Evolutionary conservation across 1,140 invertebrate genomes (phyloP).

Genomic region (Uloborus diversus): DNA sequence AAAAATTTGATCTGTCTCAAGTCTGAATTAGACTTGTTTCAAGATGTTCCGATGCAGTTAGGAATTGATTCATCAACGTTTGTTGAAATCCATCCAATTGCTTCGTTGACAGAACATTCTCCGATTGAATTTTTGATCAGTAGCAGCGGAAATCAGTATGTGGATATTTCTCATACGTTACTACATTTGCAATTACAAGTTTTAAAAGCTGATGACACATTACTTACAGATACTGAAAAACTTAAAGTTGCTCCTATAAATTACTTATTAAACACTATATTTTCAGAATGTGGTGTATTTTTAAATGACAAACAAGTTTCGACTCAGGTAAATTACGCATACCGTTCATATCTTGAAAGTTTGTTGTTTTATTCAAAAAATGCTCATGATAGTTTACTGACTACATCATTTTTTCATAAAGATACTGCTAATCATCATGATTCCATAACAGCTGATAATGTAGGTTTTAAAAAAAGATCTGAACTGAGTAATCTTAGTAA

Average conservation of each 20-base stretch:
- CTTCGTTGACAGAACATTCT: background rate
- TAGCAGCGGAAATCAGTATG: slow-evolving; percentile 1
- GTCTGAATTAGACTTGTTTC: background rate
- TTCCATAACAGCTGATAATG: background rate
- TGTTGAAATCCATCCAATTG: slow-evolving; percentile 8
- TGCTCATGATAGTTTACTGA: background rate
- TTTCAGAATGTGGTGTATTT: slow-evolving; percentile 23
- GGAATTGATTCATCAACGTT: background rate
- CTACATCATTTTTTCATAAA: background rate
- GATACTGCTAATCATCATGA: background rate
- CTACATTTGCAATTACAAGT: no score
- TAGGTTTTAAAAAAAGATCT: background rate
- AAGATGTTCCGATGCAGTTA: background rate
- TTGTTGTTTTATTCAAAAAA: slow-evolving; percentile 20
- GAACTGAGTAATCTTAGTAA: background rate
- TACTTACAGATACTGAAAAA: background rate
- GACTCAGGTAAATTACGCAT: slow-evolving; percentile 6
- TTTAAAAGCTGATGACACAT: no score
- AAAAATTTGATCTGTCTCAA: background rate
- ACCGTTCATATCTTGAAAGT: background rate
- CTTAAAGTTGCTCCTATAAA: slow-evolving; percentile 3
- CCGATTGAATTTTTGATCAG: slow-evolving; percentile 29
- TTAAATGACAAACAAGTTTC: slow-evolving; percentile 18
- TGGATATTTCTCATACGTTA: slow-evolving; percentile 21
- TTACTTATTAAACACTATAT: slow-evolving; percentile 20